phyloP scores from a whole-genome alignment of 1,140 invertebrate genomes.

The Oncopodura yosiiana region DNA sequence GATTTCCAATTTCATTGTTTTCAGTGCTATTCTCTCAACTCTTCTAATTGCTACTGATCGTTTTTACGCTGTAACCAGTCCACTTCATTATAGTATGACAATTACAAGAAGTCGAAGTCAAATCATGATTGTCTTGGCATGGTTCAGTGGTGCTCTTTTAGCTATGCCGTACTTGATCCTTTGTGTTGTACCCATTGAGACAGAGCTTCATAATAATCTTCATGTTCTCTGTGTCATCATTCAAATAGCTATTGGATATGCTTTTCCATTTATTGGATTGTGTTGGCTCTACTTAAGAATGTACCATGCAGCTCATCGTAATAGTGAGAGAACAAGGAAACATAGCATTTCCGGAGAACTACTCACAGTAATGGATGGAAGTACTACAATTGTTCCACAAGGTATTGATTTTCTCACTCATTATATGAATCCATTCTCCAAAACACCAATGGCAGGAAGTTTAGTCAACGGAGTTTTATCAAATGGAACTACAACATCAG shows the following conservation, averaged over 20 bases:
- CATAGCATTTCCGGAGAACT: conserved; percentile 44
- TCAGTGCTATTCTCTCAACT: conserved; percentile 42
- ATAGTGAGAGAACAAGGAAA: conserved; percentile 46
- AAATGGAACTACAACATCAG: conserved; percentile 5
- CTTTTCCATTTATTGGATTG: conserved; percentile 46
- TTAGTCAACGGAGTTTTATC: conserved; percentile 6
- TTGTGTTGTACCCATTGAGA: conserved; percentile 10
- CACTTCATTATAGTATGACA: conserved; percentile 47
- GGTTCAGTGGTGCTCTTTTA: conserved; percentile 40
- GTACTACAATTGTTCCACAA: conserved; percentile 32
- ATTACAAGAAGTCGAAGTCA: conserved; percentile 43
- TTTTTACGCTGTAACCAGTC: conserved; percentile 47
- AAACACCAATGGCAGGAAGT: conserved; percentile 35
- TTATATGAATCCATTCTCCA: conserved; percentile 35
- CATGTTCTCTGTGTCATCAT: conserved; percentile 35
- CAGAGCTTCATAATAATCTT: conserved; percentile 19
- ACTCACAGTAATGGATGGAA: conserved; percentile 33
- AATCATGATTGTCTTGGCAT: conserved; percentile 40
- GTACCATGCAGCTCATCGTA: conserved; percentile 47
- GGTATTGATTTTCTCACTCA: conserved; percentile 35
- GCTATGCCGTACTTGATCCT: conserved; percentile 34
- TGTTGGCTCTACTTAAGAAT: conserved; percentile 49
- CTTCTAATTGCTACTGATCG: conserved; percentile 48
- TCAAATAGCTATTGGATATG: conserved; percentile 41
- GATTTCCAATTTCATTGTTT: conserved; percentile 38